Evolutionary conservation across 1,140 invertebrate genomes (phyloP).

Genomic region (Ptiloglossa arizonensis): DNA sequence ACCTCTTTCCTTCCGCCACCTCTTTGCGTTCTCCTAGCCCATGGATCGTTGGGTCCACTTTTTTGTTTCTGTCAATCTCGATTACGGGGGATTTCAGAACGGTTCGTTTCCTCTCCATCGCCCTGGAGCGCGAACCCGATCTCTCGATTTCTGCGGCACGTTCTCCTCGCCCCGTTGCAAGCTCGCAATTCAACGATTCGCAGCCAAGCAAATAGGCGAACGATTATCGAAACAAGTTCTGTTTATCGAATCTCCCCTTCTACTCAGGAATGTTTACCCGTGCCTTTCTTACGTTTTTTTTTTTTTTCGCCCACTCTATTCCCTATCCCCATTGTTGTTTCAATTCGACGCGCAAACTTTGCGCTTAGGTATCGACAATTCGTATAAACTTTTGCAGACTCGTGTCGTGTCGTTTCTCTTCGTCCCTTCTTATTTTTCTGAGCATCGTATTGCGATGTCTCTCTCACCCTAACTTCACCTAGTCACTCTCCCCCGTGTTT

Average conservation of each 20-base stretch:
- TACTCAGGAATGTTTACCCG: not conserved
- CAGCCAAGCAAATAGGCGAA: not conserved
- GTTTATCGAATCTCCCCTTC: not conserved
- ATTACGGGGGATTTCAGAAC: constrained; percentile 42
- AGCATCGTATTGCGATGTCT: no score
- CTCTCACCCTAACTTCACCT: no score
- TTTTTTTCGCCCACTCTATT: not conserved
- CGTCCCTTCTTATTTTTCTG: no score
- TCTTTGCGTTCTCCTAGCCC: not conserved
- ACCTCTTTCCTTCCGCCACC: not conserved
- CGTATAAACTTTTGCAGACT: no score
- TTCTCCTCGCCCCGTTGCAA: constrained; percentile 13
- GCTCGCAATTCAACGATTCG: not conserved
- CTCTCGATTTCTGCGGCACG: constrained; percentile 14
- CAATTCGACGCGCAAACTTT: no score
- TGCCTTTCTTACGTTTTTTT: no score
- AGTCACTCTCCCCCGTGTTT: no score
- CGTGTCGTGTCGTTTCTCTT: no score
- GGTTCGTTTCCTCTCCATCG: constrained; percentile 28
- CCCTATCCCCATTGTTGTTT: not conserved
- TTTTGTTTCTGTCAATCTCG: constrained; percentile 41
- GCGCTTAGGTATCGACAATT: no score
- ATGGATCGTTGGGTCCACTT: not conserved
- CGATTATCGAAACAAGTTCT: not conserved
- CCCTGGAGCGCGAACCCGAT: constrained; percentile 8